These are phyloP conservation scores for Cyanoramphus novaezelandiae DNA, from an alignment of 2,113 vertebrate genomes.

Conservation along the genomic window DNA sequence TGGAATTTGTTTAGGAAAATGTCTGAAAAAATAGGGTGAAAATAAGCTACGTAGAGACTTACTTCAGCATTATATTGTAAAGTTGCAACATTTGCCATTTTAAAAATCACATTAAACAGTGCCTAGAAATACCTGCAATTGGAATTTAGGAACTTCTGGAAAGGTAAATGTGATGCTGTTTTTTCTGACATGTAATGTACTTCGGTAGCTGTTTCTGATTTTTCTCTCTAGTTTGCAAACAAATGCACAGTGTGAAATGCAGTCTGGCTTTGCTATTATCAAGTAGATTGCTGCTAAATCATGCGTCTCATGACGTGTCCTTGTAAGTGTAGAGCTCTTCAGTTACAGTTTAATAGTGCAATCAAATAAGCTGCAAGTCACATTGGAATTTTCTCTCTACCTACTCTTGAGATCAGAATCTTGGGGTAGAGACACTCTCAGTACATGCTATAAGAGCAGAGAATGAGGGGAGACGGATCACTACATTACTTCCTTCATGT, in stretches of 20 bases:
- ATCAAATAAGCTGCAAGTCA: neutral
- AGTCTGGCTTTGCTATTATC: neutral
- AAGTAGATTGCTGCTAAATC: neutral
- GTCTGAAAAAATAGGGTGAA: neutral
- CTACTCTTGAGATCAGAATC: neutral
- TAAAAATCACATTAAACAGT: neutral
- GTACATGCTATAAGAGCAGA: neutral
- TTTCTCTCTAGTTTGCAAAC: neutral
- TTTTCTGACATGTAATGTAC: neutral
- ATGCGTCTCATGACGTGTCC: neutral
- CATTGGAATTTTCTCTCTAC: neutral
- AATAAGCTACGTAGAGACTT: neutral
- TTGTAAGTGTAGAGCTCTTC: neutral
- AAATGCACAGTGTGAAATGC: neutral
- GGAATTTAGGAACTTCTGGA: neutral
- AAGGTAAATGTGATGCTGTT: neutral
- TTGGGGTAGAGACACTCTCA: neutral
- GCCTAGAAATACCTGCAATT: neutral
- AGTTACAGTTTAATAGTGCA: neutral
- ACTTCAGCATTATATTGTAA: neutral
- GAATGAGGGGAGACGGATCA: conserved; percentile 21
- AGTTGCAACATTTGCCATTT: neutral
- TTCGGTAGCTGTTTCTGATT: neutral
- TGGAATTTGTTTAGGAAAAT: neutral
- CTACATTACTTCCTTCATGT: conserved; percentile 21